Base-by-base conservation (phyloP, 2,113 vertebrate species). In the Helogale parvula region DNA sequence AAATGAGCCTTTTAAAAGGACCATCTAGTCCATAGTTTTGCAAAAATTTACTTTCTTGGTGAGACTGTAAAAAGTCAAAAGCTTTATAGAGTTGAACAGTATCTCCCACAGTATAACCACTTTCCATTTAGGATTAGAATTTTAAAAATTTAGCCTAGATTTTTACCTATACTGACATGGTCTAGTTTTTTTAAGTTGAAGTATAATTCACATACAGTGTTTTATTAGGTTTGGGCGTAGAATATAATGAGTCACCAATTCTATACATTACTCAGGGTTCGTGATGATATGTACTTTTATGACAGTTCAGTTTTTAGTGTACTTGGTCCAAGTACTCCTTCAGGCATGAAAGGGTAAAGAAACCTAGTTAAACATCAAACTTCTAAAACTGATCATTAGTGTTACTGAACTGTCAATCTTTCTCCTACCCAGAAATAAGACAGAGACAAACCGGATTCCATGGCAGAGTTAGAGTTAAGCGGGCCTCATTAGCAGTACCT, bases 91-190 rank as follows among this genome's bases (percentile, higher is more conserved):
- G 66, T 29, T 86, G 60, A 87, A 90, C 7, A 95, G 57, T 76
- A 92, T 3, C 87, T 86, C 82, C 29, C 33, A 71, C 47, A 69
- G 8, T 54, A 66, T 16, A 68, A 83, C 92, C 23, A 88, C n/a
- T 93, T 71, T 23, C 69, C 47, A 88, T 19, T 29, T 65, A 52
- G 52, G 71, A 69, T 25, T 57, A 57, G 52, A 71, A 69, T 68
- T 88, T 77, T 35, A 79, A 38, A 52, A 92, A 71, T 85, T 80
- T 0, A 0, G 72, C 94, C 66, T 79, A 2, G 15, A 68, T 89
- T 94, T 98, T 89, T 97, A 97, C 79, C 94, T 97, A 97, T 97
- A 98, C 33, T 0, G 96, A 90, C 85, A 90, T 69, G 88, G 97
- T 98, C 87, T 84, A 93, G 63, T 96, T 98, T 97, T 87, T 47